These are phyloP conservation scores for Macroglossus sobrinus DNA, from an alignment of 2,113 vertebrate genomes.

Conservation along the genomic window DNA sequence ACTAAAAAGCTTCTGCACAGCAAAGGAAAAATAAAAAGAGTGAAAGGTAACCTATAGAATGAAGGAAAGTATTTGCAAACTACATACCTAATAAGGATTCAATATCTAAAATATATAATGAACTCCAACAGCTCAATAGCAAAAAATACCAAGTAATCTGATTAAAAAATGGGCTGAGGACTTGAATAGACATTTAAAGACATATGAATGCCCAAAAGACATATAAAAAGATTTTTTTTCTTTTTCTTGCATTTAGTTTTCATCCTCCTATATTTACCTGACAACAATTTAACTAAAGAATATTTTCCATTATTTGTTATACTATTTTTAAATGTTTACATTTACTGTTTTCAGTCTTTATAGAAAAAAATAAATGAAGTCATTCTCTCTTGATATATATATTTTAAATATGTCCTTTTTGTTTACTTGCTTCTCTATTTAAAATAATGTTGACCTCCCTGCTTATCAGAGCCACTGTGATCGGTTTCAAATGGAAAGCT, in stretches of 20 bases:
- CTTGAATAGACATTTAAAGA: background rate
- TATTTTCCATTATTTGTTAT: background rate
- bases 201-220: background rate
- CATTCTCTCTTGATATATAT: background rate
- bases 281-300: background rate
- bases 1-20: background rate
- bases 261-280: background rate
- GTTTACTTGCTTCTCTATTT: background rate
- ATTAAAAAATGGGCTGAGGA: background rate
- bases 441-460: background rate
- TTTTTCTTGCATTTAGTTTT: background rate
- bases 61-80: background rate
- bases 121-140: background rate
- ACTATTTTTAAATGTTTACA: background rate
- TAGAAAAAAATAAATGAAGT: background rate
- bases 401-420: background rate
- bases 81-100: background rate
- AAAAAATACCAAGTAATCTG: background rate
- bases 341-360: background rate
- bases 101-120: background rate
- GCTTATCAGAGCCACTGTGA: background rate
- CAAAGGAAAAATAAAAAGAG: background rate
- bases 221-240: background rate
- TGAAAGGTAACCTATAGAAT: background rate
- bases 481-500: background rate